Percentiles rank a stretch among this genome's conserved stretches.
Evolutionary conservation across 2,113 vertebrate species (phyloP).

Genomic region (Heteronetta atricapilla): DNA sequence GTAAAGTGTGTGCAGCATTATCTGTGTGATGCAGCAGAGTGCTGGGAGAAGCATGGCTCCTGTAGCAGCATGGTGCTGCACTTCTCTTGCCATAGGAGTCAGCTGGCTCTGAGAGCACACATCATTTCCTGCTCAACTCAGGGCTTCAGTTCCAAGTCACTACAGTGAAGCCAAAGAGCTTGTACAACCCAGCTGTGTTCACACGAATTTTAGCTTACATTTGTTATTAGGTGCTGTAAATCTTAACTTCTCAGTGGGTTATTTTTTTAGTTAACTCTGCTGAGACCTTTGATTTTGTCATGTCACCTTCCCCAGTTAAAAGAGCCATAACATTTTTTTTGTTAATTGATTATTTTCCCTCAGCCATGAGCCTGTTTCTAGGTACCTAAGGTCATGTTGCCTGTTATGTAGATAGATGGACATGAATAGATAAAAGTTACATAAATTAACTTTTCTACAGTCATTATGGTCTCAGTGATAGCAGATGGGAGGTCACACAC

Average conservation of each 20-base stretch:
- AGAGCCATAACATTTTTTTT: not conserved
- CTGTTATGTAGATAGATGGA: not conserved
- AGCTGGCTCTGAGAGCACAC: not conserved
- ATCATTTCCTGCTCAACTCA: not conserved
- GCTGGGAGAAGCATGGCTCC: not conserved
- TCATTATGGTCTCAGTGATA: not conserved
- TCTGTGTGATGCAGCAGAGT: not conserved
- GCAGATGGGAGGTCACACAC: not conserved
- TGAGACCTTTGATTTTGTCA: not conserved
- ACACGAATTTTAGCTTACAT: not conserved
- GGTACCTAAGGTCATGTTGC: not conserved
- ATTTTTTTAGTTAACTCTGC: not conserved
- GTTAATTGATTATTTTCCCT: not conserved
- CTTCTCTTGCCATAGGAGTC: not conserved
- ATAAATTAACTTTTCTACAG: not conserved
- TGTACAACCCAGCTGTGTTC: not conserved
- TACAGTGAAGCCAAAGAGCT: not conserved
- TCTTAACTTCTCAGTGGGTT: not conserved
- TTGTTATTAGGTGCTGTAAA: not conserved
- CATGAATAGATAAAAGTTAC: not conserved
- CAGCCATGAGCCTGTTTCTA: not conserved
- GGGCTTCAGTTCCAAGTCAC: not conserved
- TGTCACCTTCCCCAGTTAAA: not conserved
- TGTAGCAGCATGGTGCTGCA: not conserved
- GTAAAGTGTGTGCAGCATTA: not conserved